These are phyloP conservation scores for Watsonalla binaria DNA, from an alignment of 2,888 invertebrate species.

Conservation along the genomic window DNA sequence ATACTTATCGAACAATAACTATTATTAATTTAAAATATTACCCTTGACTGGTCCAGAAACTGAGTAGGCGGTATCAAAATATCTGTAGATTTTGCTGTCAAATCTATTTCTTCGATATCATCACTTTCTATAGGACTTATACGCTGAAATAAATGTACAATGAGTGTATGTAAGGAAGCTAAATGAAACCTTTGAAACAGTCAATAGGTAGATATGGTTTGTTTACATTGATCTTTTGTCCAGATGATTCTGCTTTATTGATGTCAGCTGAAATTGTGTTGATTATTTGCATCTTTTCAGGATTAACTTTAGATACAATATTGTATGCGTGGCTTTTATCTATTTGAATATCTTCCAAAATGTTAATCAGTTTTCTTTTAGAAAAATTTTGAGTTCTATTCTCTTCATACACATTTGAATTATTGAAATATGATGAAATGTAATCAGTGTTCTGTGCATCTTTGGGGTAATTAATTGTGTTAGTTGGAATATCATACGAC, in stretches of 20 bases:
- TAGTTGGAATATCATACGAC: constrained; percentile 15
- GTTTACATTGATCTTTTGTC: background rate
- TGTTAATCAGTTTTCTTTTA: constrained; percentile 57
- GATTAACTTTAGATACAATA: constrained; percentile 46
- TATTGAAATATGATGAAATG: constrained; percentile 38
- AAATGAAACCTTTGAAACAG: too few species aligned
- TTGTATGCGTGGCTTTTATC: constrained; percentile 39
- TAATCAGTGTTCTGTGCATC: constrained; percentile 20
- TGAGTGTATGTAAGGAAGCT: too few species aligned
- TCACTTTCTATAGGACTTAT: constrained; percentile 16
- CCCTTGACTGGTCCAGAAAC: constrained; percentile 47
- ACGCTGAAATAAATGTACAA: background rate
- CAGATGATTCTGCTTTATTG: constrained; percentile 3
- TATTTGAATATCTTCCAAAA: constrained; percentile 55
- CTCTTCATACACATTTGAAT: constrained; percentile 15
- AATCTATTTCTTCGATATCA: constrained; percentile 41
- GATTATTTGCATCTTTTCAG: constrained; percentile 37
- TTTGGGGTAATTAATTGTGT: constrained; percentile 14
- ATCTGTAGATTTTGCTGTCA: constrained; percentile 22
- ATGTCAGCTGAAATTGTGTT: constrained; percentile 28
- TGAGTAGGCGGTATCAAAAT: constrained; percentile 54
- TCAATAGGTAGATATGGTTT: too few species aligned
- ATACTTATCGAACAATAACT: too few species aligned
- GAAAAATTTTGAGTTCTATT: constrained; percentile 36
- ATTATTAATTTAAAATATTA: constrained; percentile 11